Evolutionary conservation across 2,797 vertebrate species (phyloP), one percentile per base, ranked within the genome.

Genomic region (Pteronotus mesoamericanus): DNA sequence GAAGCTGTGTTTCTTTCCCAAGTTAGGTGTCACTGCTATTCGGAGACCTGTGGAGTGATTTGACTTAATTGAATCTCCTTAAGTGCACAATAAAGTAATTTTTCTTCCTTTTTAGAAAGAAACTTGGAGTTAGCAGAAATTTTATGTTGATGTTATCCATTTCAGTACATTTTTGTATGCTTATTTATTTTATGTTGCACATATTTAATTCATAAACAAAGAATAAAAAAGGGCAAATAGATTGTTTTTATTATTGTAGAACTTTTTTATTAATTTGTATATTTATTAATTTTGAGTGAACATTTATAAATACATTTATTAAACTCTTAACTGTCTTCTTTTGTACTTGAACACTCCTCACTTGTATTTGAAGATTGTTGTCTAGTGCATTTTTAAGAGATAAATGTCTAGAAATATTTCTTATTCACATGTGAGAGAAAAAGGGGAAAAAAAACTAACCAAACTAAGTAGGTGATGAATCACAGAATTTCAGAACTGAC

Each of bases 61-160:
- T 98, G 94, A 96, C 91, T 97, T 96, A 96, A 91, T 92, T 97
- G 59, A 83, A 94, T 94, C 79, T 97, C 82, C 92, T 96, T 96
- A 88, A 97, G 84, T 97, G 89, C 97, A 80, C 69, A 86, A 48
- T 96, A 94, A 94, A 94, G 74, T 84, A 77, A 96, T 91, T 93
- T 51, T 64, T 7, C 95, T 78, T 96, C 96, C 82, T n/a, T 86
- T 93, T 37, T 19, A 84, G 86, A 75, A 80, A 21, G 59, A n/a
- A 91, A 75, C 18, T 44, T 94, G 37, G 2, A 90, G 55, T 84
- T 89, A 89, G 18, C 5, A 93, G 48, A 89, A 92, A 55, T 29
- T 93, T 59, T 96, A 29, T 3, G n/a, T 32, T 39, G 9, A 78
- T 86, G 42, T 59, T 9, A 74, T 90, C 7, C 7, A 72, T 86